These are phyloP conservation scores for Benitochromis conjunctus DNA, from an alignment of 2,113 vertebrate genomes.

Conservation along the genomic window DNA sequence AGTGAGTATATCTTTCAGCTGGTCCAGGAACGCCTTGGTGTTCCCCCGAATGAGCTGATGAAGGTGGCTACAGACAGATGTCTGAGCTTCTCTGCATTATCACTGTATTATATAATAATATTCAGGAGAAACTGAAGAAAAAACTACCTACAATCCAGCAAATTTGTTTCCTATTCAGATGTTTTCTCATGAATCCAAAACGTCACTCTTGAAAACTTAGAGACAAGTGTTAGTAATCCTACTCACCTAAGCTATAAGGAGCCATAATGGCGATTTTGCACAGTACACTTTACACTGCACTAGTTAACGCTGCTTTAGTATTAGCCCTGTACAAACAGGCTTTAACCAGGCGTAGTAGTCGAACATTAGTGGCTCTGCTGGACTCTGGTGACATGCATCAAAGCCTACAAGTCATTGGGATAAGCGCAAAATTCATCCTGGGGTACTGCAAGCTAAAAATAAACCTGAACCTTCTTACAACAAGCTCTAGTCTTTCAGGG, in stretches of 20 bases:
- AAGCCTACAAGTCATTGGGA: slow-evolving; percentile 46
- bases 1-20: neutral
- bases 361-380: neutral
- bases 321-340: neutral
- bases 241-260: neutral
- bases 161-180: neutral
- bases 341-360: neutral
- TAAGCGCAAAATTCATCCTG: slow-evolving; percentile 14
- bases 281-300: neutral
- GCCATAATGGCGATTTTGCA: neutral
- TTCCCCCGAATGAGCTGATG: neutral
- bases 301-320: neutral
- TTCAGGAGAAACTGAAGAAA: neutral
- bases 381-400: slow-evolving; percentile 19
- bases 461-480: slow-evolving; percentile 22
- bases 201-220: neutral
- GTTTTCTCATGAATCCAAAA: neutral
- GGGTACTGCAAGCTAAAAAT: slow-evolving; percentile 35
- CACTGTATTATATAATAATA: fast-evolving
- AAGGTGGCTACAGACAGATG: neutral
- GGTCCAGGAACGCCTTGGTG: neutral
- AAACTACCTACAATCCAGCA: neutral
- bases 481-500: slow-evolving; percentile 21
- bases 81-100: neutral
- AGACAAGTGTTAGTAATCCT: neutral